These are phyloP conservation scores for Eucidaris tribuloides DNA, from an alignment of 35 echinoderm and acorn worm species.

Conservation along the genomic window DNA sequence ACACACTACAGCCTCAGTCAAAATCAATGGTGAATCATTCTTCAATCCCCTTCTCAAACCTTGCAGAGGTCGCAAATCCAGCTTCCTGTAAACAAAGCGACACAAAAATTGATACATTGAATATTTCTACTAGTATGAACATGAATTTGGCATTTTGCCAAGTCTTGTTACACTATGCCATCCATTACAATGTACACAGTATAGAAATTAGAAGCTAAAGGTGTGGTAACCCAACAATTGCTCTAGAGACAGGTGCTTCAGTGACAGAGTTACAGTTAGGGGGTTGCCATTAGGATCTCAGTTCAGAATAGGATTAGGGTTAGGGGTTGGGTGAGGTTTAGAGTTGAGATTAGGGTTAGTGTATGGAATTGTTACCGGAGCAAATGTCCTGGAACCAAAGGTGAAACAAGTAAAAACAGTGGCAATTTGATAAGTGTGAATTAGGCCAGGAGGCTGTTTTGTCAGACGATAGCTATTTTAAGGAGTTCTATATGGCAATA, in stretches of 20 bases:
- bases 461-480: too few relatives aligned
- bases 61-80: conserved; percentile 98
- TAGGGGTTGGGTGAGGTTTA: too few relatives aligned
- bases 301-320: too few relatives aligned
- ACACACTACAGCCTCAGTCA: neutral
- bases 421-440: too few relatives aligned
- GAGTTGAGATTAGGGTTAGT: too few relatives aligned
- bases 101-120: neutral
- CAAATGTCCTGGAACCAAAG: too few relatives aligned
- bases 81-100: conserved; percentile 61
- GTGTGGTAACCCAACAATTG: neutral
- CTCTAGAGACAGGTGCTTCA: neutral
- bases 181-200: neutral
- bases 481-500: too few relatives aligned
- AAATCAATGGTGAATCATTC: neutral
- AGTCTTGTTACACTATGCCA: neutral
- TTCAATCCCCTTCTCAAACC: neutral
- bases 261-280: too few relatives aligned
- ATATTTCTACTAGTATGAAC: neutral
- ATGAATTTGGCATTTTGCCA: neutral
- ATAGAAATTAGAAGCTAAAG: neutral
- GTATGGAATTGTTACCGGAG: too few relatives aligned
- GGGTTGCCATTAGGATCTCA: too few relatives aligned
- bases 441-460: too few relatives aligned
- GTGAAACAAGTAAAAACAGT: too few relatives aligned